Percentiles rank a stretch among this genome's conserved stretches.
phyloP scores from a whole-genome alignment of 2,888 invertebrate genomes.

The Troglohyphantes excavatus region DNA sequence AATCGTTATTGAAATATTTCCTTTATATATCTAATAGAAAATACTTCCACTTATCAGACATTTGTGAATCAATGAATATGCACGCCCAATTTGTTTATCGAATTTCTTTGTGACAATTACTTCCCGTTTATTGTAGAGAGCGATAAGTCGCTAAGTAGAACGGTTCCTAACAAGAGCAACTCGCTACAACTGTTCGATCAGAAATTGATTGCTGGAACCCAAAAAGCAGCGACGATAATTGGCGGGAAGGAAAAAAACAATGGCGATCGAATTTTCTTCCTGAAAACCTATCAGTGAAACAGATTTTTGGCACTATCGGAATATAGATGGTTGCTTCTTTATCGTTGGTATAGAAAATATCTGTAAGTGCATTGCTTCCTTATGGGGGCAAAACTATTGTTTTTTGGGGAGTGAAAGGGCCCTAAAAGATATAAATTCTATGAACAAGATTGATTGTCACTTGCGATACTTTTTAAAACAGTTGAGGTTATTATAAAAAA shows the following conservation, averaged over 20 bases:
- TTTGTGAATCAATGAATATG: not conserved
- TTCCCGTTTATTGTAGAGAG: not conserved
- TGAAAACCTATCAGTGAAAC: not conserved
- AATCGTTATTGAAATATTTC: not conserved
- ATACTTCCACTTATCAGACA: not conserved
- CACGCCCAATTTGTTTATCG: not conserved
- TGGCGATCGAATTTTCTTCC: not conserved
- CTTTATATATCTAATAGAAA: not conserved
- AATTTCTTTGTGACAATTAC: not conserved
- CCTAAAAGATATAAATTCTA: not conserved
- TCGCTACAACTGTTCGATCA: not conserved
- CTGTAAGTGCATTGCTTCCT: not conserved
- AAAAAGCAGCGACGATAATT: not conserved
- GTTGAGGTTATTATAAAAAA: too few relatives aligned
- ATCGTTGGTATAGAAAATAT: constrained; percentile 17
- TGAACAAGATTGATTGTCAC: not conserved
- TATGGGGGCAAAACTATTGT: not conserved
- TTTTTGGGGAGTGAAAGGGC: not conserved
- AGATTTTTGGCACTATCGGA: not conserved
- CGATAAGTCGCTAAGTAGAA: not conserved
- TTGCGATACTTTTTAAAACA: too few relatives aligned
- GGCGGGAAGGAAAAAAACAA: not conserved
- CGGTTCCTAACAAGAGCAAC: not conserved
- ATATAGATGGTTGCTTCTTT: constrained; percentile 10
- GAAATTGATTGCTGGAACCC: not conserved